phyloP scores from a whole-genome alignment of 2,797 vertebrate species.

The Rhodeus uyekii region DNA sequence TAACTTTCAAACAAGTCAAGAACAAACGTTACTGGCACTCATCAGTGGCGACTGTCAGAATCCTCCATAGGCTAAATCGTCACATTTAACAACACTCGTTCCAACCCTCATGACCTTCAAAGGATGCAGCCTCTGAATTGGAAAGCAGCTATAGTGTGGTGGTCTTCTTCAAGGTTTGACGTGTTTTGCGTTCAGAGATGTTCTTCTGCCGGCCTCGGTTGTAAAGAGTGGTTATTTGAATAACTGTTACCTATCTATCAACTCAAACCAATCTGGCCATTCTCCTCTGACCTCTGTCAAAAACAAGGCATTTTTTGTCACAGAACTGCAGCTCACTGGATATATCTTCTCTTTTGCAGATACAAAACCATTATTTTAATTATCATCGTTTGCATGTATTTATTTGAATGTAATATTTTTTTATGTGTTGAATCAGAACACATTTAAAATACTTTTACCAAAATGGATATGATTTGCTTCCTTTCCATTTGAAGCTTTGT shows the following conservation, averaged over 20 bases:
- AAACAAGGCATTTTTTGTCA: constrained; percentile 36
- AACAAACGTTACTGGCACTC: not conserved
- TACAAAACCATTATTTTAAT: too few relatives aligned
- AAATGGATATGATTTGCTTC: not conserved
- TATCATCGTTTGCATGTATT: too few relatives aligned
- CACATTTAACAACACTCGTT: not conserved
- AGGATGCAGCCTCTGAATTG: not conserved
- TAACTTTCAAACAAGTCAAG: not conserved
- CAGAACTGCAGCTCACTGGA: constrained; percentile 37
- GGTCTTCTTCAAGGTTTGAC: too few relatives aligned
- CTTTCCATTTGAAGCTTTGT: not conserved
- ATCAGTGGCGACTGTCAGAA: not conserved
- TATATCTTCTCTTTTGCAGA: constrained; percentile 2
- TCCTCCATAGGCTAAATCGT: not conserved
- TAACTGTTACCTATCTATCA: not conserved
- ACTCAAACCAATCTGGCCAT: constrained; percentile 30
- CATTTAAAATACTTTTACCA: not conserved
- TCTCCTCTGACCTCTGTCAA: constrained; percentile 52
- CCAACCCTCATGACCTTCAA: not conserved
- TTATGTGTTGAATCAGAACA: too few relatives aligned
- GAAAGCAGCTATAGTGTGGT: too few relatives aligned
- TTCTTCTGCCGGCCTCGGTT: not conserved
- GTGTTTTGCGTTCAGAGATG: not conserved
- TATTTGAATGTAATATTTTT: too few relatives aligned
- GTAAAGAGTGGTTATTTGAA: not conserved